Evolutionary conservation across 2,113 vertebrate genomes (phyloP), one percentile per base, ranked within the genome.

Genomic region (Ptilonorhynchus violaceus): DNA sequence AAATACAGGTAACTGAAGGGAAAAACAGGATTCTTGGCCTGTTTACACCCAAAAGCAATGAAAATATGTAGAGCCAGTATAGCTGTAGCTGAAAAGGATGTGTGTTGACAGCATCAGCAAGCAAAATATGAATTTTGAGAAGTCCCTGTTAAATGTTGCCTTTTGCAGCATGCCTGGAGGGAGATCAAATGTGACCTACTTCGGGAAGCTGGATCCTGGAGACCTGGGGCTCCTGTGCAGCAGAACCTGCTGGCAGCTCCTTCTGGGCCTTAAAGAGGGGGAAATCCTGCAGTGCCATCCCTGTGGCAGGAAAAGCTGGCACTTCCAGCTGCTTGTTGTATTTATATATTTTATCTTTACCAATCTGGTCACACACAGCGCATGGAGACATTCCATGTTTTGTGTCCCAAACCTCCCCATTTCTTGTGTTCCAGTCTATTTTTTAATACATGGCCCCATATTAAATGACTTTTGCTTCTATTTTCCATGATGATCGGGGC

Each of bases 181-280:
- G 78, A 56, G 73, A 95, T 72, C 80, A 93, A 89, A 73, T 79
- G 62, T 88, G 94, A 75, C 93, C 84, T 94, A 79, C 59, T 94
- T 94, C 56, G 66, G 77, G 53, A 60, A 75, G 81, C 70, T 60
- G 84, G 68, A 58, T 89, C 70, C 93, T 62, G 66, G 77, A 77
- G 58, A 73, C 37, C 58, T 13, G 1, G 41, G 44, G 62, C 60
- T 89, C 66, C 59, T 50, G 62, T 42, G 25, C 33, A 72, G 52
- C 74, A 64, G 62, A 60, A 89, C 87, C 74, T 94, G 85, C 84
- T 82, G 62, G 49, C 20, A 50, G 35, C 44, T 82, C 74, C 60
- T 70, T 70, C 77, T 96, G 66, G 8, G 92, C 79, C 69, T 73
- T 66, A 70, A 59, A 67, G 68, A 80, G n/a, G 16, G 59, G 62